Evolutionary conservation across 2,888 invertebrate species (phyloP).

Genomic region (Anoncus sp.): DNA sequence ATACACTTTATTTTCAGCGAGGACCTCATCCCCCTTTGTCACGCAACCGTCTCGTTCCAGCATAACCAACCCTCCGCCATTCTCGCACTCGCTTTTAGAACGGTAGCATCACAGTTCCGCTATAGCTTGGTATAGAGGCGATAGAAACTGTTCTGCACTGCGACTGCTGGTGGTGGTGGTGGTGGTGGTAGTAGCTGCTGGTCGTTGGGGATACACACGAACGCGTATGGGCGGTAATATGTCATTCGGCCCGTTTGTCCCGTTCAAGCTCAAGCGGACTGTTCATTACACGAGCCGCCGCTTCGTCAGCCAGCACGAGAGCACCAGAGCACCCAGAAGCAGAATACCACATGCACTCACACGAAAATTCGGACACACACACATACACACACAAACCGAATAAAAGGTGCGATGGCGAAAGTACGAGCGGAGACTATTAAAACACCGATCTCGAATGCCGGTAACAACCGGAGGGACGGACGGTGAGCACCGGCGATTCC

Average conservation of each 20-base stretch:
- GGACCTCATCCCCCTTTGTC: constrained; percentile 21
- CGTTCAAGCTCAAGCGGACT: constrained; percentile 74
- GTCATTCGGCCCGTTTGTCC: constrained; percentile 69
- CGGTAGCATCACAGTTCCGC: constrained; percentile 34
- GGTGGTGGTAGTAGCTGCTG: constrained; percentile 39
- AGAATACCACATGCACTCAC: constrained; percentile 32
- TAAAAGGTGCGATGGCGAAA: constrained; percentile 61
- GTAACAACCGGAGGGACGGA: constrained; percentile 58
- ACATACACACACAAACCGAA: constrained; percentile 43
- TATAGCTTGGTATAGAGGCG: constrained; percentile 26
- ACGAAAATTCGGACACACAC: not conserved
- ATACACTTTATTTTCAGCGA: constrained; percentile 21
- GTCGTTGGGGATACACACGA: constrained; percentile 60
- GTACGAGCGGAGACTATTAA: constrained; percentile 62
- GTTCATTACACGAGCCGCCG: constrained; percentile 68
- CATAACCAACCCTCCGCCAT: constrained; percentile 43
- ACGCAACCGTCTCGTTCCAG: constrained; percentile 29
- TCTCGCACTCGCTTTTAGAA: constrained; percentile 39
- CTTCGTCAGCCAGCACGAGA: constrained; percentile 64
- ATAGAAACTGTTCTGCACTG: constrained; percentile 36
- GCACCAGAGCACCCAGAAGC: constrained; percentile 44
- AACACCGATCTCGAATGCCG: constrained; percentile 61
- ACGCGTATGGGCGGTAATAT: constrained; percentile 63
- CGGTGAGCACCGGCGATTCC: constrained; percentile 34
- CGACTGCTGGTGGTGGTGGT: constrained; percentile 14